phyloP scores from a whole-genome alignment of 2,113 vertebrate genomes.

The Alouatta palliata region DNA sequence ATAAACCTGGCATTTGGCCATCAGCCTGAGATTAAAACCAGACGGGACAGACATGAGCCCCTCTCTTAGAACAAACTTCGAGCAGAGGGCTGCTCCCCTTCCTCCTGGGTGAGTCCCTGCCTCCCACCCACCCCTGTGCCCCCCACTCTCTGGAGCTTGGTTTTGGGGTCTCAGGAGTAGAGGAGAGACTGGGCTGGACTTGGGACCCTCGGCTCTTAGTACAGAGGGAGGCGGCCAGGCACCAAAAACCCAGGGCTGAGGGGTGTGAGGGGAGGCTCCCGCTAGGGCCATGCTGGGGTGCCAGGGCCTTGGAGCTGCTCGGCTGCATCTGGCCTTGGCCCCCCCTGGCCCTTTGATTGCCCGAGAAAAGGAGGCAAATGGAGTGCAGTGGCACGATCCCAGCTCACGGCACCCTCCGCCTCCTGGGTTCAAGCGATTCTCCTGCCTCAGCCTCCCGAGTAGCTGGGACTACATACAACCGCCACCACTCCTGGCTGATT shows the following conservation, averaged over 20 bases:
- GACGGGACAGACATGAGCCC: slow-evolving; percentile 44
- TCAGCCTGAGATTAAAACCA: slow-evolving; percentile 81
- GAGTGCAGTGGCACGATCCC: too few relatives aligned
- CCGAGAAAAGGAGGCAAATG: background rate
- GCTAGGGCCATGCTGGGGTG: accelerated
- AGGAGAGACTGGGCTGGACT: background rate
- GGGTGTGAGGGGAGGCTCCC: background rate
- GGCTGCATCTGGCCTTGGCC: background rate
- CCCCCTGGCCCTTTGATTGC: background rate
- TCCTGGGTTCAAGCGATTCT: too few relatives aligned
- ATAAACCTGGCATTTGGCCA: slow-evolving; percentile 80
- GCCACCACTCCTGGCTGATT: too few relatives aligned
- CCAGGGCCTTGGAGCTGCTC: background rate
- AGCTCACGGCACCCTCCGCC: too few relatives aligned
- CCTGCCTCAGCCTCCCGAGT: too few relatives aligned
- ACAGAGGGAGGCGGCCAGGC: background rate
- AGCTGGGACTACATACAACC: too few relatives aligned
- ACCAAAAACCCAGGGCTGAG: background rate
- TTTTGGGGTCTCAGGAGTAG: background rate
- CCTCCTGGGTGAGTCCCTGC: accelerated
- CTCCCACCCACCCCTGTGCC: background rate
- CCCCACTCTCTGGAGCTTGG: background rate
- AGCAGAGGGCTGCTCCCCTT: slow-evolving; percentile 16
- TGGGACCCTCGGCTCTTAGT: background rate
- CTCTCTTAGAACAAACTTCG: slow-evolving; percentile 46